These are phyloP conservation scores for Diprion similis DNA, from an alignment of 1,140 invertebrate species.

Conservation along the genomic window DNA sequence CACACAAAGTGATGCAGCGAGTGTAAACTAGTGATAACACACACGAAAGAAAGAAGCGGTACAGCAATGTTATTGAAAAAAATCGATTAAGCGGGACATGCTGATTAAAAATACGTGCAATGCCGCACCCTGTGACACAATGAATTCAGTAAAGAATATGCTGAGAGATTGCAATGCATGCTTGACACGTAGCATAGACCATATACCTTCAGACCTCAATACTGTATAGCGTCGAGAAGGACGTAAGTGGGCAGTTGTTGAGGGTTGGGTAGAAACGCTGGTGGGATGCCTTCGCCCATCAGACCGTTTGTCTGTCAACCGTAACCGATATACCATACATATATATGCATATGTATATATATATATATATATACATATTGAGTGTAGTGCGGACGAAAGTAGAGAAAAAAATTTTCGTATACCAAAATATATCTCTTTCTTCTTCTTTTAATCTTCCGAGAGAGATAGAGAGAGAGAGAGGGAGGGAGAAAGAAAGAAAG, in stretches of 20 bases:
- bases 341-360: constrained; percentile 10
- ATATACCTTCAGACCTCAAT: constrained; percentile 64
- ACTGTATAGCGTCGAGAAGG: constrained; percentile 64
- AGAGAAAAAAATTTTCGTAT: too few species aligned
- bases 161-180: constrained; percentile 28
- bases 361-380: too few species aligned
- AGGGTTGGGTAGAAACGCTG: constrained; percentile 62
- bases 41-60: constrained; percentile 12
- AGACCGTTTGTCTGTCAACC: constrained; percentile 63
- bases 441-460: too few species aligned
- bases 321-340: constrained; percentile 46
- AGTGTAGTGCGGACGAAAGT: too few species aligned
- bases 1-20: too few species aligned
- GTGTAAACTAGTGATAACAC: constrained; percentile 32
- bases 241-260: constrained; percentile 64
- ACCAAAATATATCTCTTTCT: too few species aligned
- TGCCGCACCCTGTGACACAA: constrained; percentile 7
- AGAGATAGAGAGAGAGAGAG: too few species aligned
- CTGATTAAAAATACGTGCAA: constrained; percentile 25
- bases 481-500: too few species aligned
- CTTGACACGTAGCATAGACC: constrained; percentile 43
- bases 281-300: constrained; percentile 63
- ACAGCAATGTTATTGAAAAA: constrained; percentile 11
- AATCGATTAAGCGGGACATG: constrained; percentile 35
- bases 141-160: neutral